phyloP scores from a whole-genome alignment of 1,140 invertebrate species.

The Whitmania pigra region DNA sequence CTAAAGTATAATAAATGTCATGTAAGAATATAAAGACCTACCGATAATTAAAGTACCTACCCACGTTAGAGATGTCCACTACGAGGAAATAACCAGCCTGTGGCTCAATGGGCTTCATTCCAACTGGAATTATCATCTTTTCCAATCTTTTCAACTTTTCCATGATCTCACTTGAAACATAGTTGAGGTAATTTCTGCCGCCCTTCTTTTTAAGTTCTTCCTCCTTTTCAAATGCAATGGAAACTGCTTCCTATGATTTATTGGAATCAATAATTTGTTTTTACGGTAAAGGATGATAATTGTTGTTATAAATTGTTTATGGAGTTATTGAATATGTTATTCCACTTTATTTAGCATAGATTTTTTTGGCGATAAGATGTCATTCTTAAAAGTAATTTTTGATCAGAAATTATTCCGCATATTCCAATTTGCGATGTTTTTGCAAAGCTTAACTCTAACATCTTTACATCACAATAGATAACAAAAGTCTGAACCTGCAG shows the following conservation, averaged over 20 bases:
- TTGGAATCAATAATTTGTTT: background rate
- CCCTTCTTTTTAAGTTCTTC: constrained; percentile 52
- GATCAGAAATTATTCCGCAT: background rate
- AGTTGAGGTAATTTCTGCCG: constrained; percentile 71
- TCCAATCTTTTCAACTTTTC: constrained; percentile 72
- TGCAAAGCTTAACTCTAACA: too few relatives aligned
- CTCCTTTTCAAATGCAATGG: constrained; percentile 76
- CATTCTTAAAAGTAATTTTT: background rate
- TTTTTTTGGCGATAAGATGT: background rate
- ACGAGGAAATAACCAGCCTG: constrained; percentile 97
- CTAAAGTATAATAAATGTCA: too few relatives aligned
- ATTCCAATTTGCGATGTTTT: too few relatives aligned
- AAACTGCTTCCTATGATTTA: constrained; percentile 69
- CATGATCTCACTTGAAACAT: constrained; percentile 60
- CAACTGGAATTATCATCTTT: constrained; percentile 60
- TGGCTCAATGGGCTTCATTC: constrained; percentile 79
- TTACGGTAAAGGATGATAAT: background rate
- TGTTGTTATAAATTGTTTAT: too few relatives aligned
- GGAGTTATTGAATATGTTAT: too few relatives aligned
- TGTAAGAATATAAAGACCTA: too few relatives aligned
- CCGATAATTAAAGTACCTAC: constrained; percentile 22
- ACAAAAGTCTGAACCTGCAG: constrained; percentile 74
- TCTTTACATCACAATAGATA: constrained; percentile 45
- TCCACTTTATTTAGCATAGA: too few relatives aligned
- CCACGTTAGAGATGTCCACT: constrained; percentile 61